Base-by-base conservation (phyloP, 2,113 vertebrate species). In the Engystomops pustulosus region DNA sequence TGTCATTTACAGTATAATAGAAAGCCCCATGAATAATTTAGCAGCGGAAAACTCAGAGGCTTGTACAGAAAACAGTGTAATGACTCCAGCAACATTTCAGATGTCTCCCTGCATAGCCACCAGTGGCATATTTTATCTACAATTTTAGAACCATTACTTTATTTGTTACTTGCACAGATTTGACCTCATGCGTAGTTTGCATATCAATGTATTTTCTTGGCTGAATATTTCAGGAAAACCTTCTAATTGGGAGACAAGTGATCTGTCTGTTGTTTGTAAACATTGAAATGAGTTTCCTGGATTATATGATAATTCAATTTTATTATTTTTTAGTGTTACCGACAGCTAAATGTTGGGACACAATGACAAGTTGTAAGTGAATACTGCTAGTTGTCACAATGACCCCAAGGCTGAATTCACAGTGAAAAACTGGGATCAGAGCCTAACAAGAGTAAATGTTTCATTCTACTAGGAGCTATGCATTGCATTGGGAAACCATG, bases 21-120 rank as follows among this genome's bases (percentile, higher is more conserved):
- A 72, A 76, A 67, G 55, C 58, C 20, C 67, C 44, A 67, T 83
- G 55, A 83, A 83, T 83, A 83, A 83, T 83, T 83, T 51, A 83
- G 68, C 20, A 45, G 55, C 23, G 71, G 81, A 83, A 83, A 51
- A 58, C 23, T 27, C 55, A 55, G 32, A 76, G 71, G 65, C 58
- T 47, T 12, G 30, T 62, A 55, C 38, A 76, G 71, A 67, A 76
- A 72, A 62, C 41, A 51, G 17, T 45, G 30, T 49, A 76, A 83
- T 76, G 81, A 51, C 27, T 67, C 20, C 55, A 76, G 36, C 53
- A 34, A 44, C 44, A 83, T 74, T 83, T 83, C 14, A 65, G 53
- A 65, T 62, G 41, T 44, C 65, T 75, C 44, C 51, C 68, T 58
- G 68, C 38, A 41, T 6, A 30, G 36, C 10, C 44, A 47, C 53